These are phyloP conservation scores for Metallyticus violacea DNA, from an alignment of 2,888 invertebrate species.

Conservation along the genomic window DNA sequence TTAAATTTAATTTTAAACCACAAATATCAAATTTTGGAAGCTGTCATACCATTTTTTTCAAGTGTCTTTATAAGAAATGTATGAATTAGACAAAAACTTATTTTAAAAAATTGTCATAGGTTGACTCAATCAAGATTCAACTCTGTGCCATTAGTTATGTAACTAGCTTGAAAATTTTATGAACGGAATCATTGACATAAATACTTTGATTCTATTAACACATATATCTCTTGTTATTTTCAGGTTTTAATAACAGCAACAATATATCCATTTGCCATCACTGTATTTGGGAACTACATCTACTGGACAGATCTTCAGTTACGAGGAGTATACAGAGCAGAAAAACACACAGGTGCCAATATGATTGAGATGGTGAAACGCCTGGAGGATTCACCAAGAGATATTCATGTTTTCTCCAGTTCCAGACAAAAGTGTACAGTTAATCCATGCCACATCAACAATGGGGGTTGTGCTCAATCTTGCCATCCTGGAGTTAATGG, in stretches of 20 bases:
- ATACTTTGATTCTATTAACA: background rate
- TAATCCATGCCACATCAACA: slow-evolving; percentile 84
- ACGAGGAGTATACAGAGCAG: slow-evolving; percentile 91
- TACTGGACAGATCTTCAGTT: slow-evolving; percentile 96
- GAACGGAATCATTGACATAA: no score
- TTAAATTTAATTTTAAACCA: no score
- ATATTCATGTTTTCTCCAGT: slow-evolving; percentile 82
- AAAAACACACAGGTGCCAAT: slow-evolving; percentile 94
- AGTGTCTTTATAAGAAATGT: no score
- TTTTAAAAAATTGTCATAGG: no score
- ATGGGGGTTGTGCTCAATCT: slow-evolving; percentile 93
- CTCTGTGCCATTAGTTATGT: no score
- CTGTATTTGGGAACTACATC: slow-evolving; percentile 84
- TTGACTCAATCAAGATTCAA: no score
- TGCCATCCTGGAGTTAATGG: slow-evolving; percentile 87
- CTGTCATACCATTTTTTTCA: no score
- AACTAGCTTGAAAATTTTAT: no score
- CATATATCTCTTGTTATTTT: background rate
- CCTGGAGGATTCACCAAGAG: slow-evolving; percentile 88
- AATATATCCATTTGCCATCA: slow-evolving; percentile 93
- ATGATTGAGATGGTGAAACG: slow-evolving; percentile 93
- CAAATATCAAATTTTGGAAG: no score
- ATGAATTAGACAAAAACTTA: no score
- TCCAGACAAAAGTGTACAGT: slow-evolving; percentile 74
- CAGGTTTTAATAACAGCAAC: slow-evolving; percentile 76